phyloP scores from a whole-genome alignment of 2,888 invertebrate genomes.

The Platynereis dumerilii region DNA sequence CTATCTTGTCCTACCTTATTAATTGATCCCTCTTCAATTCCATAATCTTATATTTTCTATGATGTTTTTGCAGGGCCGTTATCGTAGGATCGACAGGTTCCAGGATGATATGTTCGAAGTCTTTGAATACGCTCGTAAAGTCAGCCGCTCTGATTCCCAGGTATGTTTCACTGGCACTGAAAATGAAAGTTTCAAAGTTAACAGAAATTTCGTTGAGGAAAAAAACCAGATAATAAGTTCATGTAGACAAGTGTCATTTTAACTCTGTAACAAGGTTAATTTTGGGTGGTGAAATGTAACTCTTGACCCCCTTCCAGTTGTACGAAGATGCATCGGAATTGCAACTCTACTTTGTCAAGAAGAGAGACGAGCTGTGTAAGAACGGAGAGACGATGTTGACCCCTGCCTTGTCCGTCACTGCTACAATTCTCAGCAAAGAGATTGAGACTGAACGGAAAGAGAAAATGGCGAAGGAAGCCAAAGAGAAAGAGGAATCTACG shows the following conservation, averaged over 20 bases:
- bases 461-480: constrained; percentile 68
- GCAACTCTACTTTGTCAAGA: constrained; percentile 84
- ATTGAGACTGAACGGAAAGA: constrained; percentile 67
- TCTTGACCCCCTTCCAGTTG: constrained; percentile 65
- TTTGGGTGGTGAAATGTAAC: too few species aligned
- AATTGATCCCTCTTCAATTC: too few species aligned
- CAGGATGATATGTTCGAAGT: constrained; percentile 96
- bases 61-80: constrained; percentile 75
- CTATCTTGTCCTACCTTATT: too few species aligned
- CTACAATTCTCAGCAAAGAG: constrained; percentile 71
- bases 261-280: too few species aligned
- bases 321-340: constrained; percentile 95
- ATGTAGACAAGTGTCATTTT: too few species aligned
- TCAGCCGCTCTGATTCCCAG: constrained; percentile 86
- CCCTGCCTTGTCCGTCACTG: constrained; percentile 83
- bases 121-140: constrained; percentile 83
- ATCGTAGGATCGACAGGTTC: constrained; percentile 90
- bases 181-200: too few species aligned
- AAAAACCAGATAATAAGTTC: too few species aligned
- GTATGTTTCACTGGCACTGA: too few species aligned
- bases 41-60: too few species aligned
- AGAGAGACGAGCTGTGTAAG: constrained; percentile 75
- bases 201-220: too few species aligned
- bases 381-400: constrained; percentile 81
- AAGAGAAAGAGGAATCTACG: constrained; percentile 55